These are phyloP conservation scores for Meleagris gallopavo DNA, from an alignment of 2,113 vertebrate species.

Conservation along the genomic window DNA sequence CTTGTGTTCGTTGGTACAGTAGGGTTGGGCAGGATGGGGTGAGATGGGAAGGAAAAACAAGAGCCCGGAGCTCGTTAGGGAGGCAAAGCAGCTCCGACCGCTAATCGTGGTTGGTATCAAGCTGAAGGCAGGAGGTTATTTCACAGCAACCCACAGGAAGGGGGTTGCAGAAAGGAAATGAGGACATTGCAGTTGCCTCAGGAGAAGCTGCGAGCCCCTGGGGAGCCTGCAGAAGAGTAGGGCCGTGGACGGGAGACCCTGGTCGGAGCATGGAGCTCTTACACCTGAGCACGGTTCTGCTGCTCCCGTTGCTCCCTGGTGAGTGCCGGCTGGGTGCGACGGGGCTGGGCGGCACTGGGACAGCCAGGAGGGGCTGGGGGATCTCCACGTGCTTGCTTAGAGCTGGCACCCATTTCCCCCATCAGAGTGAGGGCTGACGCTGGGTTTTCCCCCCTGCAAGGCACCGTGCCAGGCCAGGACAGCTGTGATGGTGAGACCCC, in stretches of 20 bases:
- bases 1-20: not conserved
- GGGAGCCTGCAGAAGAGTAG: not conserved
- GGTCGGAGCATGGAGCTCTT: not conserved
- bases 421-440: not conserved
- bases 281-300: not conserved
- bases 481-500: not conserved
- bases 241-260: rapidly evolving
- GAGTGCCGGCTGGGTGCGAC: not conserved
- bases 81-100: rapidly evolving
- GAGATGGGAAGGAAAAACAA: not conserved
- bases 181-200: not conserved
- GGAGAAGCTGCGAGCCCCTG: not conserved
- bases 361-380: not conserved
- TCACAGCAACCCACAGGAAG: conserved; percentile 18
- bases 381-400: not conserved
- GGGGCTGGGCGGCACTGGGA: not conserved
- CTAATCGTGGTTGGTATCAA: rapidly evolving
- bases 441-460: not conserved
- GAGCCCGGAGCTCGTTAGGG: rapidly evolving
- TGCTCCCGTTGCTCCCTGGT: not conserved
- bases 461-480: rapidly evolving
- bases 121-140: not conserved
- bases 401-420: not conserved
- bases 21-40: not conserved
- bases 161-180: not conserved